phyloP scores from a whole-genome alignment of 1,140 invertebrate species.

The Megathymus violae region DNA sequence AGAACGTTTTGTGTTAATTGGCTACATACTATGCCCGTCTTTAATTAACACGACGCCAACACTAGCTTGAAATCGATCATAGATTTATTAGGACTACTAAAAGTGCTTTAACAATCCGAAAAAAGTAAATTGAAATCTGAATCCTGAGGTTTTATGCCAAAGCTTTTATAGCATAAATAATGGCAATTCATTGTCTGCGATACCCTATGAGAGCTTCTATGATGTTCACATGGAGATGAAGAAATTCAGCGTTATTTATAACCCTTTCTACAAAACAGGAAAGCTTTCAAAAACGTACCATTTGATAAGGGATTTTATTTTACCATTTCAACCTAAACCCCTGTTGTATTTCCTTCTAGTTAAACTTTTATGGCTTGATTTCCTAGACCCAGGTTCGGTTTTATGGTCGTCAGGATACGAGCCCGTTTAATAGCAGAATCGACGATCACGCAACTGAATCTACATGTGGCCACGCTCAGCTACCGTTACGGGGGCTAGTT shows the following conservation, averaged over 20 bases:
- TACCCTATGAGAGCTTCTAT: background rate
- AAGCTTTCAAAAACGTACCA: conserved; percentile 5
- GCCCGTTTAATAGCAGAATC: conserved; percentile 20
- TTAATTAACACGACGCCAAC: too few relatives aligned
- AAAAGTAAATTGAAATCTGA: too few relatives aligned
- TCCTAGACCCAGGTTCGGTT: conserved; percentile 29
- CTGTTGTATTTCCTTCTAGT: conserved; percentile 30
- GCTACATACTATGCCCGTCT: too few relatives aligned
- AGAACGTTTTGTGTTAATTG: too few relatives aligned
- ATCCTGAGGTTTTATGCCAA: too few relatives aligned
- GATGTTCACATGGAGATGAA: background rate
- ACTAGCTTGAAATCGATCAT: too few relatives aligned
- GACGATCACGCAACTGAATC: conserved; percentile 30
- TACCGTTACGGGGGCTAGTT: conserved; percentile 32
- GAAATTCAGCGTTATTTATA: conserved; percentile 2
- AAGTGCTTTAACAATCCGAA: too few relatives aligned
- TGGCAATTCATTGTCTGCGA: too few relatives aligned
- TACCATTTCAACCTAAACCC: conserved; percentile 25
- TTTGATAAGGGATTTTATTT: conserved; percentile 31
- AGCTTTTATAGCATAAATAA: too few relatives aligned
- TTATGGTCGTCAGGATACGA: conserved; percentile 21
- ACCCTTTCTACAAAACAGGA: conserved; percentile 14
- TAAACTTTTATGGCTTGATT: conserved; percentile 32
- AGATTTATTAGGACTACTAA: too few relatives aligned
- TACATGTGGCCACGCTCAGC: conserved; percentile 24